phyloP scores from a whole-genome alignment of 1,140 invertebrate genomes.

The Drosophila novamexicana region DNA sequence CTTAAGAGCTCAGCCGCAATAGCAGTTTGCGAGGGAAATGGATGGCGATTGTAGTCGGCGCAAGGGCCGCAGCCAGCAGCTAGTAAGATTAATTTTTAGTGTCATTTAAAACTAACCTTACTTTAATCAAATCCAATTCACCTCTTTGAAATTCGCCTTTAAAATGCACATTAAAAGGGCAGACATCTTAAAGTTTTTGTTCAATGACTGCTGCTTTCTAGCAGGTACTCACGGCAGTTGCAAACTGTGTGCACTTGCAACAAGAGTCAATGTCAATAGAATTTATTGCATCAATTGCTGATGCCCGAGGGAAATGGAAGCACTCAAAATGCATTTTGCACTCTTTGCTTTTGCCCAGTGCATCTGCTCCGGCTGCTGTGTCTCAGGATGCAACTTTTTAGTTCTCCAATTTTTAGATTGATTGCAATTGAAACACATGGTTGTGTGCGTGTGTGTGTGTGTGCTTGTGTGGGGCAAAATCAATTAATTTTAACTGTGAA shows the following conservation, averaged over 20 bases:
- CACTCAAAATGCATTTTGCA: constrained; percentile 49
- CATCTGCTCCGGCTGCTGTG: constrained; percentile 1
- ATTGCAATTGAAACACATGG: constrained; percentile 42
- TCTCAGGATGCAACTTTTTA: constrained; percentile 38
- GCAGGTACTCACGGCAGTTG: constrained; percentile 55
- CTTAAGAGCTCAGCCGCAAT: constrained; percentile 51
- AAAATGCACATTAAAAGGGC: not conserved
- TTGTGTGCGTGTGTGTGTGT: not conserved
- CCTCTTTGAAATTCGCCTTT: not conserved
- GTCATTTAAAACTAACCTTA: constrained; percentile 1
- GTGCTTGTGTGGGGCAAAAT: constrained; percentile 12
- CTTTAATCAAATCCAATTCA: not conserved
- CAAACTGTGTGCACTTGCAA: constrained; percentile 27
- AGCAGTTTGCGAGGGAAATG: constrained; percentile 61
- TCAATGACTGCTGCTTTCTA: constrained; percentile 24
- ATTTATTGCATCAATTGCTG: constrained; percentile 42
- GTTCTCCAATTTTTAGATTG: constrained; percentile 52
- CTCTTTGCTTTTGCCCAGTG: constrained; percentile 18
- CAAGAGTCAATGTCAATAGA: constrained; percentile 45
- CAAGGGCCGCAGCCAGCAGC: constrained; percentile 24
- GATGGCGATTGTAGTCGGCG: constrained; percentile 33
- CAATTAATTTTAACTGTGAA: constrained; percentile 41
- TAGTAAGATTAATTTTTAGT: constrained; percentile 49
- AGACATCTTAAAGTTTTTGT: constrained; percentile 17
- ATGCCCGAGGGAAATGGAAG: constrained; percentile 10